Evolutionary conservation across 2,888 invertebrate species (phyloP), one percentile per base, ranked within the genome.

Genomic region (Trachelus stipa): DNA sequence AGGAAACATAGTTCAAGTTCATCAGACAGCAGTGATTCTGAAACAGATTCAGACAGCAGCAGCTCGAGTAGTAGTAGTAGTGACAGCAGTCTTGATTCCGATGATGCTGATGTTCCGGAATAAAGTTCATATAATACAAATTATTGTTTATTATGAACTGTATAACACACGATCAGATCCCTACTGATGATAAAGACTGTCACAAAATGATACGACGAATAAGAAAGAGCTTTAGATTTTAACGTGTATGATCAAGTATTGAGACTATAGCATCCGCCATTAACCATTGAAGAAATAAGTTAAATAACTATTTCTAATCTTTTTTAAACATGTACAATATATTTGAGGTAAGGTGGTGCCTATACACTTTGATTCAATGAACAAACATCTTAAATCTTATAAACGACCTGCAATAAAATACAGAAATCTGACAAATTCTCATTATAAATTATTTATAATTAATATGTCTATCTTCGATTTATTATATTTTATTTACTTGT

Each of bases 61-160:
- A 83, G 79, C 34, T 80, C 80, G 33, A 79, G 83, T 3, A 85
- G 79, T 33, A 85, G 78, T 73, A 84, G 81, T 77, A 83, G 80
- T 73, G 77, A 81, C 3, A 79, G 71, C 69, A 78, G 79, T 75
- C 80, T 90, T n/a, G 90, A 90, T 77, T 90, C 89, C 3, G 90
- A 90, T 69, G 89, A 90, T 77, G 40, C 79, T 34, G 73, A 69
- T 68, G 76, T 68, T 71, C 68, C n/a, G 15, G 78, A 78, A 73
- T 78, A 35, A 76, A 69, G 9, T n/a, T 34, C 71, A 30, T 34
- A n/a, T 74, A 74, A 74, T 11, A 30, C 23, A 37, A 23, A 74
- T 23, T 30, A 40, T 68, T 68, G 4, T 56, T 30, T 33, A 3
- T 68, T 68, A 30, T 75, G 23, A 75, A 56, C 56, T 56, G 6